A percentile compares a stretch with the other conserved stretches of the same genome.
phyloP scores from a whole-genome alignment of 2,888 invertebrate genomes.

The Venustoraphidia nigricollis region DNA sequence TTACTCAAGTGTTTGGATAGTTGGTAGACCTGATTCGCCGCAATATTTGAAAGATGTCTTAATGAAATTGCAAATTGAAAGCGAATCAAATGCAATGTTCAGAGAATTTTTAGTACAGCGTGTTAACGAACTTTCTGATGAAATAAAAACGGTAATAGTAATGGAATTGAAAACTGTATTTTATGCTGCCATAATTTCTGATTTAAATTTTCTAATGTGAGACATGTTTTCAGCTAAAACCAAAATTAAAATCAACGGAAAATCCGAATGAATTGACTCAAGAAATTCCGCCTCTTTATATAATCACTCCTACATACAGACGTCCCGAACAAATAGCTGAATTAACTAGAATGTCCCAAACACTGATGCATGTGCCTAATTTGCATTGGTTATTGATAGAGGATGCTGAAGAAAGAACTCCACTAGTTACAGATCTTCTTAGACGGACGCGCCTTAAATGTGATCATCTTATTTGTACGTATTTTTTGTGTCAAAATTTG shows the following conservation, averaged over 20 bases:
- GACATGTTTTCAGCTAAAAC: too few relatives aligned
- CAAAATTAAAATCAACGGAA: too few relatives aligned
- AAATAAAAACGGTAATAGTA: too few relatives aligned
- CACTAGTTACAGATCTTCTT: conserved; percentile 57
- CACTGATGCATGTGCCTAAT: conserved; percentile 71
- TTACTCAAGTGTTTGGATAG: conserved; percentile 25
- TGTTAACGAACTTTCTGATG: too few relatives aligned
- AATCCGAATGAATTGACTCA: too few relatives aligned
- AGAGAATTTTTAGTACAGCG: too few relatives aligned
- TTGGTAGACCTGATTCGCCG: background rate
- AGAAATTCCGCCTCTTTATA: conserved; percentile 35
- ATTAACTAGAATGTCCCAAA: conserved; percentile 71
- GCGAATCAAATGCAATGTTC: background rate
- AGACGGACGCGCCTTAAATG: conserved; percentile 47
- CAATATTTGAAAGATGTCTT: background rate
- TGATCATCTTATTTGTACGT: conserved; percentile 42
- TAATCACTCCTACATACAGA: conserved; percentile 60
- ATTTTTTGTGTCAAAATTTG: background rate
- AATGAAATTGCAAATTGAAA: conserved; percentile 11
- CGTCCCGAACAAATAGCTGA: conserved; percentile 68
- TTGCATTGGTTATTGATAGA: conserved; percentile 90
- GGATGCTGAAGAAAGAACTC: conserved; percentile 56
- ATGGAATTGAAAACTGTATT: background rate
- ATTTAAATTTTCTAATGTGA: background rate
- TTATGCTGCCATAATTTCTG: too few relatives aligned